Evolutionary conservation across 35 echinoderm and acorn worm species (phyloP).

Genomic region (Lytechinus variegatus): DNA sequence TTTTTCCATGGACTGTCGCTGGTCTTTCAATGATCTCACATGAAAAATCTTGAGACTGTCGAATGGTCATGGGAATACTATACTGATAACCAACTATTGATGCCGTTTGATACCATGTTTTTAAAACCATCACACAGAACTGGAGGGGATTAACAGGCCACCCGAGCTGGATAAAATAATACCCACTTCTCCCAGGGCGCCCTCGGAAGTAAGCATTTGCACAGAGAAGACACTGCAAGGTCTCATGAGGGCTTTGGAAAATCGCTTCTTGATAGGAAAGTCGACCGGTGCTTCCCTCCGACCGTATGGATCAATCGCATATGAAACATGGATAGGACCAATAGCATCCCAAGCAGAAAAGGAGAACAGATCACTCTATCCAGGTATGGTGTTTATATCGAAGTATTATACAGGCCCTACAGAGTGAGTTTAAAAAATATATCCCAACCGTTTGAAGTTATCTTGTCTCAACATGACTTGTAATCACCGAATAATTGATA

Average conservation of each 20-base stretch:
- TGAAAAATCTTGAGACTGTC: too few relatives aligned
- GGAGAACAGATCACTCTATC: background rate
- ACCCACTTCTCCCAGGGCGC: background rate
- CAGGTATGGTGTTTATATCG: background rate
- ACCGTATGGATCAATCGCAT: background rate
- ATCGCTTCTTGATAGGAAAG: background rate
- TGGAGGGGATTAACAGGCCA: slow-evolving; percentile 37
- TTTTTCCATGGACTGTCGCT: too few relatives aligned
- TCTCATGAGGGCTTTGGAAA: background rate
- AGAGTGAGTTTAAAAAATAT: too few relatives aligned
- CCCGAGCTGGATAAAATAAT: slow-evolving; percentile 28
- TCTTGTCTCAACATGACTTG: too few relatives aligned
- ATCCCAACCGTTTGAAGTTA: too few relatives aligned
- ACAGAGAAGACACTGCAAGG: background rate
- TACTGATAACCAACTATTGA: too few relatives aligned
- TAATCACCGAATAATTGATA: too few relatives aligned
- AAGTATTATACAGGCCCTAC: too few relatives aligned
- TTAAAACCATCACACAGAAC: slow-evolving; percentile 3
- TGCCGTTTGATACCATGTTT: too few relatives aligned
- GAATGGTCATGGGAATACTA: too few relatives aligned
- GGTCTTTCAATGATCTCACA: too few relatives aligned
- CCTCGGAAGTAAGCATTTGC: background rate
- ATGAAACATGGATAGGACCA: slow-evolving; percentile 14
- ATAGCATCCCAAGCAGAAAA: slow-evolving; percentile 1
- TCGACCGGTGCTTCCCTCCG: background rate